Evolutionary conservation across 1,140 invertebrate species (phyloP).

Genomic region (Patella vulgata): DNA sequence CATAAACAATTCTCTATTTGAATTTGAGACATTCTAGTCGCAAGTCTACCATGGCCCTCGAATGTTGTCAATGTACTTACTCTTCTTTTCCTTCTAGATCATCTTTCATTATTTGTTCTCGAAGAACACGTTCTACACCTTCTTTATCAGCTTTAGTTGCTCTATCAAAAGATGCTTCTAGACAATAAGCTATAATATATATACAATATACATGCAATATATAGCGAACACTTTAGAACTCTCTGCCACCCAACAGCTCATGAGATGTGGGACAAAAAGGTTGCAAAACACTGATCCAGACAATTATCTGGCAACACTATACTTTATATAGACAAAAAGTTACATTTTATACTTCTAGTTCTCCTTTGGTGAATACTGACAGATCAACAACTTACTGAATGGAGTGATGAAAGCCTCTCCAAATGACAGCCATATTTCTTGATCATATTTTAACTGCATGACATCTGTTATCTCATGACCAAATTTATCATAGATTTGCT

Average conservation of each 20-base stretch:
- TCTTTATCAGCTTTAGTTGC: constrained; percentile 34
- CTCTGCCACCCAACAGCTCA: too few species aligned
- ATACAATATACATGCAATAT: too few species aligned
- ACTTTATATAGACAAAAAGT: too few species aligned
- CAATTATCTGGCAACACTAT: too few species aligned
- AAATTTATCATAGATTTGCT: constrained; percentile 50
- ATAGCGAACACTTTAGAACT: too few species aligned
- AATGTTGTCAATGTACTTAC: constrained; percentile 36
- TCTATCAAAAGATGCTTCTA: constrained; percentile 54
- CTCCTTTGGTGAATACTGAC: too few species aligned
- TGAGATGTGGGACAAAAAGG: too few species aligned
- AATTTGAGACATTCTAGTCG: too few species aligned
- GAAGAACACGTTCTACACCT: constrained; percentile 27
- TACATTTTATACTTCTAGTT: too few species aligned
- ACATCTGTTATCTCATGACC: constrained; percentile 58
- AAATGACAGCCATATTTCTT: constrained; percentile 62
- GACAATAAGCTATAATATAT: constrained; percentile 49
- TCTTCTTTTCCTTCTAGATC: constrained; percentile 26
- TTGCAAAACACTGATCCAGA: too few species aligned
- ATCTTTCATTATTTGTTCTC: constrained; percentile 45
- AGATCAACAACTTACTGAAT: constrained; percentile 64
- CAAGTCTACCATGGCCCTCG: too few species aligned
- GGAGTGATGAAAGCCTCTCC: constrained; percentile 61
- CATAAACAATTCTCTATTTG: too few species aligned
- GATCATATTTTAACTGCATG: constrained; percentile 46